Percentiles rank a stretch among this genome's conserved stretches.
Evolutionary conservation across 1,140 invertebrate genomes (phyloP).

Genomic region (Bombus picipes): DNA sequence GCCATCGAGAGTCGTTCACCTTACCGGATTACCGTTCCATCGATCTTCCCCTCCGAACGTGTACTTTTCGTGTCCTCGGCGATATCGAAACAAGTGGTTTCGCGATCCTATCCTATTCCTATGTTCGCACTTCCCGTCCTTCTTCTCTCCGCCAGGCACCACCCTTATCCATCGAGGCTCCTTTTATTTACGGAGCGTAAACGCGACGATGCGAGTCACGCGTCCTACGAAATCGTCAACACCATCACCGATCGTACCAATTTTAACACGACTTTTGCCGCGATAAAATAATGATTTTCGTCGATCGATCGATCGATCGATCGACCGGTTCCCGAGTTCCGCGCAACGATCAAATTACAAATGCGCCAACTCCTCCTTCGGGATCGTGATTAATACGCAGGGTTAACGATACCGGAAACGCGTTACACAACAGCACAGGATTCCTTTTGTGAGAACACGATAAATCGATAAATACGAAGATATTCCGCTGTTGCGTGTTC

Average conservation of each 20-base stretch:
- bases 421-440: accelerated
- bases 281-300: no score
- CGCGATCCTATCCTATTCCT: neutral
- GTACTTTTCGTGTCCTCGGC: neutral
- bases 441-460: accelerated
- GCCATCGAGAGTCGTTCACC: slow-evolving; percentile 47
- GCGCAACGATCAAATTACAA: no score
- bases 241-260: accelerated
- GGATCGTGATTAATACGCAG: no score
- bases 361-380: no score
- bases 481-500: accelerated
- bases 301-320: no score
- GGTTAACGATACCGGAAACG: accelerated
- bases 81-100: neutral
- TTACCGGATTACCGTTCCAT: neutral
- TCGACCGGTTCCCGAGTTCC: no score
- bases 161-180: accelerated
- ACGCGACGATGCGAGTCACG: no score
- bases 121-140: neutral
- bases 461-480: no score
- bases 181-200: no score
- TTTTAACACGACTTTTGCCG: no score
- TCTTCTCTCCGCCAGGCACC: neutral
- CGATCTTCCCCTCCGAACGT: neutral
- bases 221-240: no score